phyloP scores from a whole-genome alignment of 1,140 invertebrate genomes.

The Ceratoteleas bidentatus region DNA sequence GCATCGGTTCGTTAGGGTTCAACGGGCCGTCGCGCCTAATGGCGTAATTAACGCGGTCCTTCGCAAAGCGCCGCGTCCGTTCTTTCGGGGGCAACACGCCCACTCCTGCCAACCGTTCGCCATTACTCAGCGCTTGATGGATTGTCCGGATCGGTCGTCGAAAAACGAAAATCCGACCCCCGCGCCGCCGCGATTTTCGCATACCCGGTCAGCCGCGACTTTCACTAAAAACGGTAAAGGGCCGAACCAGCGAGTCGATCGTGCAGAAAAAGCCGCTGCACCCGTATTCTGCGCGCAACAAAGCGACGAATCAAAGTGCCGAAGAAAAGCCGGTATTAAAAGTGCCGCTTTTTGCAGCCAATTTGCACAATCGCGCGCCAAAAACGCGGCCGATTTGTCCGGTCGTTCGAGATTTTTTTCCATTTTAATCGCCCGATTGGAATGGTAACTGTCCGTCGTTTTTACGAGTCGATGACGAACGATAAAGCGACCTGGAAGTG shows the following conservation, averaged over 20 bases:
- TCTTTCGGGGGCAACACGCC: constrained; percentile 6
- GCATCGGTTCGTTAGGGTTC: constrained; percentile 72
- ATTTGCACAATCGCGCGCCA: neutral
- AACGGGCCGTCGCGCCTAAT: constrained; percentile 74
- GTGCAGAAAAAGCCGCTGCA: constrained; percentile 39
- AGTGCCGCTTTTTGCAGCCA: neutral
- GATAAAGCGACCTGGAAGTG: too few species aligned
- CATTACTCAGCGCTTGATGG: too few species aligned
- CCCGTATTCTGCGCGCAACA: constrained; percentile 14
- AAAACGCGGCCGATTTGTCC: neutral
- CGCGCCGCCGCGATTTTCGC: too few species aligned
- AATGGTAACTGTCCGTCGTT: too few species aligned
- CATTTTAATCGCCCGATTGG: too few species aligned
- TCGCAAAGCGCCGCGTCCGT: neutral
- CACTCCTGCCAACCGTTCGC: neutral
- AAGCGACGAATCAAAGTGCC: constrained; percentile 19
- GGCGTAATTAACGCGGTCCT: constrained; percentile 74
- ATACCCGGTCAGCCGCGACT: constrained; percentile 59
- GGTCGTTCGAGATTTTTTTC: too few species aligned
- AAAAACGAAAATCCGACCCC: too few species aligned
- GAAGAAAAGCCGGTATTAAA: constrained; percentile 29
- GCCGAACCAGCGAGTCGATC: neutral
- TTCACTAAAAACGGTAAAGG: constrained; percentile 66
- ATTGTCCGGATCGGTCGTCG: too few species aligned
- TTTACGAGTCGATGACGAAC: too few species aligned